Evolutionary conservation across 2,888 invertebrate genomes (phyloP), one percentile per base, ranked within the genome.

Genomic region (Lasius platythorax): DNA sequence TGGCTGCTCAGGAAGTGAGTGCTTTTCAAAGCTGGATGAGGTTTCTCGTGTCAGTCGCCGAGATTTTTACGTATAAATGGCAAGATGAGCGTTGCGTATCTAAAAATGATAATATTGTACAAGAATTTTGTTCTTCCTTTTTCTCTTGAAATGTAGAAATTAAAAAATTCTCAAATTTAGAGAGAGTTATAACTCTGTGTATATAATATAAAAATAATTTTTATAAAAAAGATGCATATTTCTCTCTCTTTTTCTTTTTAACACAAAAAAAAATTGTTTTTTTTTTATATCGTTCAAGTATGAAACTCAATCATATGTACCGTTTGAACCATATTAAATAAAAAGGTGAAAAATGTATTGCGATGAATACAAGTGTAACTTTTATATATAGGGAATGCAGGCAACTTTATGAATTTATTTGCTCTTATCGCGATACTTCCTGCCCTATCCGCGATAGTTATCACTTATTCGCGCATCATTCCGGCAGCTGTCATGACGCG

Each of bases 1-100:
- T 93, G 90, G 91, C 88, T 92, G 92, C 91, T 93, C 92, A 92
- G 91, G 91, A 93, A 92, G 91, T 90, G 92, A 91, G 91, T 87
- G 91, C 91, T 91, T 93, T 93, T 92, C 87, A 91, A 91, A 92
- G 91, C 78, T 61, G 88, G 87, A 92, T 88, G 89, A 88, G 87
- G 67, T 87, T 85, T 64, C 58, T 76, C 56, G 73, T 83, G 61
- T 83, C 83, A 70, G 68, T 66, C 15, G 8, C 3, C 30, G 63
- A 18, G 43, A 67, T 82, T 74, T 43, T 85, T 72, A 76, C 18
- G 28, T 30, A 72, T 56, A 87, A 87, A 78, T 43, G 68, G 37
- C 84, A 61, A 86, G 53, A 84, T 58, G 64, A 86, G 28, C 0
- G 6, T 15, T 23, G 8, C 11, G 4, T 15, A 28, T 30, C 43